Evolutionary conservation across 2,113 vertebrate species (phyloP), one percentile per base, ranked within the genome.

Genomic region (Hyaena hyaena): DNA sequence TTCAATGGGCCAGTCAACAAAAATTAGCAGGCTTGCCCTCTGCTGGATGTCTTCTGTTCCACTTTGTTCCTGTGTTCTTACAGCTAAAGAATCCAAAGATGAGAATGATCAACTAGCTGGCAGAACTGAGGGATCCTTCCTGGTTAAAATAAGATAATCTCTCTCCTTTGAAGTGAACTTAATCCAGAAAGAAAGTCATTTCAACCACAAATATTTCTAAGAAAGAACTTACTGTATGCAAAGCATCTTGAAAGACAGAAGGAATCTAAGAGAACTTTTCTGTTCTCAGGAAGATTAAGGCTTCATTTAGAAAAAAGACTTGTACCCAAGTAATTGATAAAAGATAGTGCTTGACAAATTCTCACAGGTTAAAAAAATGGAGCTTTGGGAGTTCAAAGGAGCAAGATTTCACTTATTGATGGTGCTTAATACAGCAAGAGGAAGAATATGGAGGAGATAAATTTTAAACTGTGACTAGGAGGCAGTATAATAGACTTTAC

Each of bases 1-100:
- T 96, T 96, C 96, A 97, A 17, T 93, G 71, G 84, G 23, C 90
- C 90, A 96, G 95, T 97, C 96, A 93, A 83, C 90, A 86, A 81
- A 96, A 95, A 94, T 95, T 93, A 96, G 66, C 69, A 23, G 92
- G 58, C 39, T 93, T 92, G 76, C 63, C 94, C 88, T 94, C 65
- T 80, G 0, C 63, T 53, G 65, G 19, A 10, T 58, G 74, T 76
- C 74, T 31, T 84, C 89, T 85, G 58, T 53, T 94, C 69, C 11
- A 80, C 66, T 94, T 96, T 77, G 83, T 90, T 92, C 92, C 79
- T 31, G 28, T 63, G 39, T 79, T 88, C 69, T 55, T 68, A 55
- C 4, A 61, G 71, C 81, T 86, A 5, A 84, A 65, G 69, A 92
- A 77, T 88, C 50, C 1, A 24, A 79, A 85, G 45, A 69, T 50